phyloP scores from a whole-genome alignment of 2,888 invertebrate species.

The Limnephilus lunatus region DNA sequence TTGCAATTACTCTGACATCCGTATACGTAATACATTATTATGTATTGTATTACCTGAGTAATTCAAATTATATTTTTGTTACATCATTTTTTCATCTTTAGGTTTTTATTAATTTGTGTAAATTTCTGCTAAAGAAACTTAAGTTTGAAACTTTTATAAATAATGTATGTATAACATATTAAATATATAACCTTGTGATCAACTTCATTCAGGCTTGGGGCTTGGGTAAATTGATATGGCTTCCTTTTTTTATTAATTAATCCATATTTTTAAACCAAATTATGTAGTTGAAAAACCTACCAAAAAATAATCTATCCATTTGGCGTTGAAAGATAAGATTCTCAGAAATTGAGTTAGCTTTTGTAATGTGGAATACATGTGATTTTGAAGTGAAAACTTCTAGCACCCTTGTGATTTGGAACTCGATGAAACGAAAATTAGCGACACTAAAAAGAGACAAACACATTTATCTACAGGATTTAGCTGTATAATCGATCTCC shows the following conservation, averaged over 20 bases:
- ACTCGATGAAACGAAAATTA: no score
- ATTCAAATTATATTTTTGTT: not conserved
- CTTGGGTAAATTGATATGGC: not conserved
- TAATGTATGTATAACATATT: not conserved
- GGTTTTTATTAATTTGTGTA: not conserved
- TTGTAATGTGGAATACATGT: not conserved
- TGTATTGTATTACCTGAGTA: not conserved
- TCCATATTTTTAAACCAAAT: not conserved
- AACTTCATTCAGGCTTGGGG: not conserved
- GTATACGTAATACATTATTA: not conserved
- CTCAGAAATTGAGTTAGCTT: not conserved
- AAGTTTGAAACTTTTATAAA: not conserved
- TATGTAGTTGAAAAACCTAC: not conserved
- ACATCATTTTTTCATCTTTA: not conserved
- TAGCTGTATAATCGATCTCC: no score
- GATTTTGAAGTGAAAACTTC: no score
- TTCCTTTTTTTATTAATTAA: not conserved
- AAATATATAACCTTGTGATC: constrained; percentile 19
- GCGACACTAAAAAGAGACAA: no score
- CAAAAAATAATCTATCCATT: not conserved
- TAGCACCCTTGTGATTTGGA: no score
- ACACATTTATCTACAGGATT: no score
- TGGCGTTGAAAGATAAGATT: not conserved
- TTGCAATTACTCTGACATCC: not conserved
- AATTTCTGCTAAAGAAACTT: not conserved